phyloP scores from a whole-genome alignment of 2,888 invertebrate genomes.

The Dione juno region DNA sequence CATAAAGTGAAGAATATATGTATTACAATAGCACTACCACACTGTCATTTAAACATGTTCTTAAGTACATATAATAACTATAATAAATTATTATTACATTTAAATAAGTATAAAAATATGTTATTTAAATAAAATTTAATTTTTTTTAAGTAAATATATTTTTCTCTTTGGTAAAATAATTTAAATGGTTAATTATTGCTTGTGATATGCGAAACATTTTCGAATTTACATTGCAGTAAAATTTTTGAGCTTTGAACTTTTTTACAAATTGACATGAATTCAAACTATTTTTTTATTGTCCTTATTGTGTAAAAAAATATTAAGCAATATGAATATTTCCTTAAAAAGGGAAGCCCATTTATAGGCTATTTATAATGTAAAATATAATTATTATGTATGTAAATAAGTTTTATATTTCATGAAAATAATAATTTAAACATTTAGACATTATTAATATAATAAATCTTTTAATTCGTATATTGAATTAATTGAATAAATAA shows the following conservation, averaged over 20 bases:
- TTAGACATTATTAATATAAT: not conserved
- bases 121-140: constrained; percentile 24
- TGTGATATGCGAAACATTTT: constrained; percentile 45
- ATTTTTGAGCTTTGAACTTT: constrained; percentile 26
- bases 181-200: constrained; percentile 47
- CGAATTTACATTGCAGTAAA: constrained; percentile 1
- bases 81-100: constrained; percentile 14
- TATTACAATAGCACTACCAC: constrained; percentile 10
- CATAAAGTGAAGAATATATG: not conserved
- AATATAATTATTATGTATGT: constrained; percentile 1
- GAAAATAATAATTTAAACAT: constrained; percentile 9
- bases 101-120: constrained; percentile 29
- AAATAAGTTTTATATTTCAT: constrained; percentile 7
- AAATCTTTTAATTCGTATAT: not conserved
- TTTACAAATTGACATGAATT: constrained; percentile 39
- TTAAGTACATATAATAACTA: not conserved
- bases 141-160: constrained; percentile 33
- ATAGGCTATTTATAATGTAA: constrained; percentile 27
- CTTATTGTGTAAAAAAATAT: constrained; percentile 38
- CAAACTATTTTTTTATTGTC: constrained; percentile 41
- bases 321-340: constrained; percentile 28
- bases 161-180: constrained; percentile 29
- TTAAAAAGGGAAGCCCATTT: constrained; percentile 32
- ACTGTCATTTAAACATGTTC: not conserved
- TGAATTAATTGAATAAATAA: constrained; percentile 2